Evolutionary conservation across 2,113 vertebrate species (phyloP).

Genomic region (Rhinolophus ferrumequinum): DNA sequence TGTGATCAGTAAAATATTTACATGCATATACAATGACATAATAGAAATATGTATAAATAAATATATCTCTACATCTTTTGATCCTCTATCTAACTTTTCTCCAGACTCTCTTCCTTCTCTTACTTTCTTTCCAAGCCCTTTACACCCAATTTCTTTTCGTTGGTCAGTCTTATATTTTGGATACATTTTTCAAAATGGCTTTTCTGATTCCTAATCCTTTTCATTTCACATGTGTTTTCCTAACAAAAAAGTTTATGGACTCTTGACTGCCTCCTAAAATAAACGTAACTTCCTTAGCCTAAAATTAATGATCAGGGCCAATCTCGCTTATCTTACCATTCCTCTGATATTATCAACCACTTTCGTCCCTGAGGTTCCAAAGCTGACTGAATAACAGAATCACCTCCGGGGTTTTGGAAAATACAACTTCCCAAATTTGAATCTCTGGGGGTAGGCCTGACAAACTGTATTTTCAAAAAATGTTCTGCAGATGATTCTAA

Average conservation of each 20-base stretch:
- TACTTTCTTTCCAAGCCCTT: background rate
- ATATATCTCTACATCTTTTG: background rate
- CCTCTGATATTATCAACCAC: background rate
- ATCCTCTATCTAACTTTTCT: background rate
- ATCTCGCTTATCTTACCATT: background rate
- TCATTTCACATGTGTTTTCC: background rate
- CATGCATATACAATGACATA: background rate
- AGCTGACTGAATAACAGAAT: background rate
- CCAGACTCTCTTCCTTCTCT: background rate
- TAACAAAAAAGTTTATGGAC: background rate
- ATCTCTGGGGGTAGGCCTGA: background rate
- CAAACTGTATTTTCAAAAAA: background rate
- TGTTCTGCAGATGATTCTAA: background rate
- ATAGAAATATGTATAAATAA: background rate
- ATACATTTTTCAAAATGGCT: background rate
- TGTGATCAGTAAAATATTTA: background rate
- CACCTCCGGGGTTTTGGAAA: background rate
- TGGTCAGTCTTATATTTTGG: background rate
- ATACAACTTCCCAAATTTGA: background rate
- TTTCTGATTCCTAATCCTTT: background rate
- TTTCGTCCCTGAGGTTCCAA: background rate
- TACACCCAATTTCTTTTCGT: background rate
- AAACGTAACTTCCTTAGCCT: background rate
- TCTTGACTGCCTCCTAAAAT: background rate
- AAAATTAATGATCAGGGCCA: background rate